Percentiles rank a stretch among this genome's conserved stretches.
Evolutionary conservation across 92 coral and sea anemone species (phyloP).

Genomic region (Phenganax stokvisi): DNA sequence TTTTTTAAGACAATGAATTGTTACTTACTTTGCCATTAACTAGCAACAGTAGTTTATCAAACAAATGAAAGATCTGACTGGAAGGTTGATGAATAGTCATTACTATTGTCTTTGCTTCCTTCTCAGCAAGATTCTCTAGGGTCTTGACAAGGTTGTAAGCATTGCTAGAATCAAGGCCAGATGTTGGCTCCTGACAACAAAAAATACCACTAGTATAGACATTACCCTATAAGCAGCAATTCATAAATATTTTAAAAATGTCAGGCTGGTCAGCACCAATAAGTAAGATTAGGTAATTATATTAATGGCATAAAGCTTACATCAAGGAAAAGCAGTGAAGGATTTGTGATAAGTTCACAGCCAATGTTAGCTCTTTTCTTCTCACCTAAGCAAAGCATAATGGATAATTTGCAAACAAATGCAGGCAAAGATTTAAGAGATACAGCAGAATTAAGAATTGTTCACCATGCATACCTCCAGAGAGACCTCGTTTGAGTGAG

Average conservation of each 20-base stretch:
- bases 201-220: not conserved
- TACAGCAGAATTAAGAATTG: too few species aligned
- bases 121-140: slow-evolving; percentile 63
- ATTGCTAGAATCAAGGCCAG: slow-evolving; percentile 91
- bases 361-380: slow-evolving; percentile 96
- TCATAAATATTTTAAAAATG: not conserved
- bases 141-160: slow-evolving; percentile 78
- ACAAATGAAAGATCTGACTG: slow-evolving; percentile 88
- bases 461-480: slow-evolving; percentile 62
- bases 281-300: too few species aligned
- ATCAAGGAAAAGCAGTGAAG: slow-evolving; percentile 87
- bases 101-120: slow-evolving; percentile 75
- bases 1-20: not conserved
- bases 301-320: slow-evolving; percentile 48
- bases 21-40: slow-evolving; percentile 79
- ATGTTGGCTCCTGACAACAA: slow-evolving; percentile 76
- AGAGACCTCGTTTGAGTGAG: slow-evolving; percentile 72
- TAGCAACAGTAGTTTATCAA: slow-evolving; percentile 77
- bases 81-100: slow-evolving; percentile 94
- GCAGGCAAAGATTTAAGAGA: not conserved
- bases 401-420: not conserved
- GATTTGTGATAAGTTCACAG: slow-evolving; percentile 84
- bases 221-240: not conserved
- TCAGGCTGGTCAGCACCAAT: not conserved
- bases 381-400: slow-evolving; percentile 56